Percentiles rank a stretch among this genome's conserved stretches.
phyloP scores from a whole-genome alignment of 1,140 invertebrate species.

The Helicoverpa armigera region DNA sequence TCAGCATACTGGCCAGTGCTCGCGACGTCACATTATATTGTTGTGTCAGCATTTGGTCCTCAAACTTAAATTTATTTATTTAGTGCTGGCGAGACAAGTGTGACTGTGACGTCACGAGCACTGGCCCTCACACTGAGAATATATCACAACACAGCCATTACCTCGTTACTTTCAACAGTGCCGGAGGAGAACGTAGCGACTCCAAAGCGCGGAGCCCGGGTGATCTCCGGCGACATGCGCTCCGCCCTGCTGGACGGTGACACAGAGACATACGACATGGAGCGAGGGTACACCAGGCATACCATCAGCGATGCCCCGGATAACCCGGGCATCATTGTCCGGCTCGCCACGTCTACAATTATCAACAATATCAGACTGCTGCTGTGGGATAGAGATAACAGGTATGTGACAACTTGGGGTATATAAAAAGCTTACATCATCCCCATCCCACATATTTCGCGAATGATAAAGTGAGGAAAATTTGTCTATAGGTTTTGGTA shows the following conservation, averaged over 20 bases:
- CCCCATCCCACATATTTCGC: too few relatives aligned
- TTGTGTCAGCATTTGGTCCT: too few relatives aligned
- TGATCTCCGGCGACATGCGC: slow-evolving; percentile 95
- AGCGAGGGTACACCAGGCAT: slow-evolving; percentile 96
- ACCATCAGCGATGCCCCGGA: slow-evolving; percentile 92
- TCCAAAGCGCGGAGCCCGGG: slow-evolving; percentile 91
- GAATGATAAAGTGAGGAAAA: too few relatives aligned
- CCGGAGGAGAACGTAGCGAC: slow-evolving; percentile 97
- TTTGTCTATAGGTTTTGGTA: too few relatives aligned
- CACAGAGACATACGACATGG: slow-evolving; percentile 95
- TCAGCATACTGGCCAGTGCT: too few relatives aligned
- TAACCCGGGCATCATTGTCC: slow-evolving; percentile 94
- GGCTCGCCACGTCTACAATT: slow-evolving; percentile 95
- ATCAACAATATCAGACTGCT: slow-evolving; percentile 97
- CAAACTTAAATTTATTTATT: too few relatives aligned
- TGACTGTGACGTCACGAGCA: too few relatives aligned
- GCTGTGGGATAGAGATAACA: slow-evolving; percentile 97
- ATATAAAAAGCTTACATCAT: too few relatives aligned
- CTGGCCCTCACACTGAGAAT: too few relatives aligned
- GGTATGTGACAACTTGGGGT: slow-evolving; percentile 77
- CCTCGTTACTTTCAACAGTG: slow-evolving; percentile 84
- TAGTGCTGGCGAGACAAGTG: too few relatives aligned
- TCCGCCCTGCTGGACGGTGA: slow-evolving; percentile 96
- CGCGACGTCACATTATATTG: too few relatives aligned
- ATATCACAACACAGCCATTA: too few relatives aligned